Evolutionary conservation across 2,113 vertebrate genomes (phyloP), one percentile per base, ranked within the genome.

Genomic region (Corythornis cristatus): DNA sequence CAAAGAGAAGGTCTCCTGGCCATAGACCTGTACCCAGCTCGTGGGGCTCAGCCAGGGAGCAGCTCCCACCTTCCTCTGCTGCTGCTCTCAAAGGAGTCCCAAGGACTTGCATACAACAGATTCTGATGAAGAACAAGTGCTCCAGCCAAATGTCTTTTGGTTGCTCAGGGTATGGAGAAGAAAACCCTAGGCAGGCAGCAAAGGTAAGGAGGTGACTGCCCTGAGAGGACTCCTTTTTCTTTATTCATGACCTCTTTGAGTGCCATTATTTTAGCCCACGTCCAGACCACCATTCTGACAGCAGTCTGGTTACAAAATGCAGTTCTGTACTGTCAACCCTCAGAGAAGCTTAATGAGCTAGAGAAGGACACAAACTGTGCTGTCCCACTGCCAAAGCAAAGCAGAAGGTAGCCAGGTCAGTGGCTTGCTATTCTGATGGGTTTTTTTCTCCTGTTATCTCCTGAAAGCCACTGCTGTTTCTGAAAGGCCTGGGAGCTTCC

Each of bases 341-440:
- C 46, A 82, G 58, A 89, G 87, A 83, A 87, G 11, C 42, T 75
- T 70, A 76, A 76, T 68, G 46, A 93, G 64, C 51, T 86, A 64
- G 33, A 82, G 35, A 79, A 89, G 33, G 45, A 64, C 53, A 65
- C 74, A 74, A 91, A 83, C 53, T 1, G 3, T 33, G 35, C 16
- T 79, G 89, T 88, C 66, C 43, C 21, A 56, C 51, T 43, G 40
- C 26, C 11, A 8, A 94, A 86, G 43, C 33, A 74, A 93, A 84
- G 35, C n/a, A 87, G 73, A 83, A 48, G 21, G 66, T 0, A 78
- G 50, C 46, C 11, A 68, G 84, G 82, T 84, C 37, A 93, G 54
- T 22, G 42, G 7, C 35, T 84, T 88, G 40, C 33, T 88, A 23
- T 56, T 84, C 53, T 72, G 31, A 12, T 35, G 56, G 22, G 12